These are phyloP conservation scores for Equus quagga DNA, from an alignment of 2,113 vertebrate species.

Conservation along the genomic window DNA sequence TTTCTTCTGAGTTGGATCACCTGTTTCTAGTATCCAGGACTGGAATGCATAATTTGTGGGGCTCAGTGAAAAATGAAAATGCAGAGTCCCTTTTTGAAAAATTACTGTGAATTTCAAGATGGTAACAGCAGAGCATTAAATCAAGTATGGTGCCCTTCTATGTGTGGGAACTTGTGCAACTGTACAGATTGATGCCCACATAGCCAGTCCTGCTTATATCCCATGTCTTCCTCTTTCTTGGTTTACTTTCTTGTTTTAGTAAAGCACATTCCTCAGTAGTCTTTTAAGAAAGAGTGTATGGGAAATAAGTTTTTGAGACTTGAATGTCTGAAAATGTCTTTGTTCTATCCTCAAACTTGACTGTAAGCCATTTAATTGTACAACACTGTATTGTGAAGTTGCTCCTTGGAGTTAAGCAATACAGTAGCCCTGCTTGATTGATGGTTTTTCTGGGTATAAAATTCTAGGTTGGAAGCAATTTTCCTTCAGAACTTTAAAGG, in stretches of 20 bases:
- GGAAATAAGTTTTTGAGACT: neutral
- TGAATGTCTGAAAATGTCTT: slow-evolving; percentile 1
- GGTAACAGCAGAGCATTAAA: neutral
- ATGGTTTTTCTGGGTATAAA: slow-evolving; percentile 27
- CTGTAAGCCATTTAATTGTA: neutral
- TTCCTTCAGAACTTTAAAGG: slow-evolving; percentile 9
- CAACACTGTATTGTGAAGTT: slow-evolving; percentile 1
- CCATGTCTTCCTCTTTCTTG: neutral
- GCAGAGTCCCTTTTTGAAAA: neutral
- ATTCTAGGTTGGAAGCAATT: neutral
- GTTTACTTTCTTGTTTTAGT: neutral
- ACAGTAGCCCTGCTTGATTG: neutral
- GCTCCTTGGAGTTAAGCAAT: neutral
- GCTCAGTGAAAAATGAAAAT: neutral
- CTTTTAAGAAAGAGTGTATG: neutral
- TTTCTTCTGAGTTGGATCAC: neutral
- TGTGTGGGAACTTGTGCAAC: neutral
- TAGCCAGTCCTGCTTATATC: neutral
- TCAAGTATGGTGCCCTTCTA: neutral
- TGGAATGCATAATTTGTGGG: neutral
- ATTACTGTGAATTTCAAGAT: slow-evolving; percentile 17
- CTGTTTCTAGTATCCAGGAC: neutral
- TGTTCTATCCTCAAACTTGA: neutral
- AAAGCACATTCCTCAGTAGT: neutral
- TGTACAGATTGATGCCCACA: neutral